Percentiles rank a stretch among this genome's conserved stretches.
Evolutionary conservation across 2,888 invertebrate species (phyloP).

Genomic region (Byasa hedistus): DNA sequence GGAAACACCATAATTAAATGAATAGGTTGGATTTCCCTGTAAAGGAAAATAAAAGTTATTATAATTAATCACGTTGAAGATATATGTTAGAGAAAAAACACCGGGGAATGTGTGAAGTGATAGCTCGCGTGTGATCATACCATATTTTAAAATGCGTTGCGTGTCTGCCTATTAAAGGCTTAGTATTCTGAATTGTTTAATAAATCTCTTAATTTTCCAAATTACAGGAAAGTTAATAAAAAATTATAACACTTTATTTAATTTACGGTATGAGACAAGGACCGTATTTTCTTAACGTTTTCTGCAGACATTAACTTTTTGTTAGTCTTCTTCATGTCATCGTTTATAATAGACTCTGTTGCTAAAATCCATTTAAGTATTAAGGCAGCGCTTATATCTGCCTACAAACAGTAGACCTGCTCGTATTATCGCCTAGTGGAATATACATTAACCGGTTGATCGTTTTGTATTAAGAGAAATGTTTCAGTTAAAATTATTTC

Average conservation of each 20-base stretch:
- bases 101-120: slow-evolving; percentile 59
- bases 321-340: too few species aligned
- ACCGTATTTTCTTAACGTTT: too few species aligned
- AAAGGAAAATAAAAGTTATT: slow-evolving; percentile 37
- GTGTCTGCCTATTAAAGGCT: slow-evolving; percentile 56
- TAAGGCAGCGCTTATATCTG: too few species aligned
- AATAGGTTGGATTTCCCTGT: slow-evolving; percentile 79
- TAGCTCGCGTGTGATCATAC: slow-evolving; percentile 66
- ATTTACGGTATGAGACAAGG: too few species aligned
- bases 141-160: slow-evolving; percentile 66
- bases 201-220: slow-evolving; percentile 64
- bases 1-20: slow-evolving; percentile 82
- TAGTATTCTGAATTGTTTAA: slow-evolving; percentile 69
- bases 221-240: slow-evolving; percentile 46
- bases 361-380: too few species aligned
- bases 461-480: neutral
- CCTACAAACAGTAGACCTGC: too few species aligned
- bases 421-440: too few species aligned
- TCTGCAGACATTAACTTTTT: too few species aligned
- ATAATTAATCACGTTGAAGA: slow-evolving; percentile 47
- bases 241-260: neutral
- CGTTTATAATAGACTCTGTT: too few species aligned
- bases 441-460: neutral
- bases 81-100: slow-evolving; percentile 43
- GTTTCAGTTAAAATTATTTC: slow-evolving; percentile 31